Base-by-base conservation (phyloP, 2,113 vertebrate species). In the Lontra canadensis region DNA sequence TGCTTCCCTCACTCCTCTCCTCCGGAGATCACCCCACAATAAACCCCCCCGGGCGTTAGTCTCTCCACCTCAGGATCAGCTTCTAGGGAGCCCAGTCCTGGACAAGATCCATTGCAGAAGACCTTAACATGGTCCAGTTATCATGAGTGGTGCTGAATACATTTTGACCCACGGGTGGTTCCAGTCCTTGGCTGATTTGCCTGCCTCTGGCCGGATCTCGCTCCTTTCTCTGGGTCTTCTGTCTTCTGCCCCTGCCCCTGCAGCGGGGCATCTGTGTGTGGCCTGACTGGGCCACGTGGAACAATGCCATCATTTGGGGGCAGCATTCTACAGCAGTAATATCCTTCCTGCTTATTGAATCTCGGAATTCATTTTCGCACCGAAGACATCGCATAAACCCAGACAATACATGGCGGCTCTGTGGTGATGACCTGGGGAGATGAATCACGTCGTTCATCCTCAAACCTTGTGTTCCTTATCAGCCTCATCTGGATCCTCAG, bases 321-420 rank as follows among this genome's bases (percentile, higher is more conserved):
- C 52, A 93, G 92, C 42, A 47, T 57, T 34, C 17, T 34, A 26
- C 61, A 36, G 92, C 23, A 42, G 86, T 85, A 97, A 90, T 93
- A 82, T 95, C 82, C 90, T 90, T 95, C 39, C 76, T 93, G 80
- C 42, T 95, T 71, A 90, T 42, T 52, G 79, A 94, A 89, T 95
- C 94, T 94, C 74, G n/a, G 86, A 95, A 90, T 92, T 97, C 89
- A 95, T 97, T 90, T 94, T 89, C 23, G 7, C 44, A 21, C 61
- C 26, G 20, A 74, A 55, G 69, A 80, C 34, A 94, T 90, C 78
- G 90, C 71, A 95, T 88, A 88, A 96, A 83, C 12, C 34, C 79
- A 82, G 63, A 69, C 80, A 74, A 94, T 83, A 36, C 14, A 11
- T 79, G 57, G 80, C 20, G 18, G 87, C 42, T 78, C 78, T 0